phyloP scores from a whole-genome alignment of 2,113 vertebrate species.

The Jacana jacana region DNA sequence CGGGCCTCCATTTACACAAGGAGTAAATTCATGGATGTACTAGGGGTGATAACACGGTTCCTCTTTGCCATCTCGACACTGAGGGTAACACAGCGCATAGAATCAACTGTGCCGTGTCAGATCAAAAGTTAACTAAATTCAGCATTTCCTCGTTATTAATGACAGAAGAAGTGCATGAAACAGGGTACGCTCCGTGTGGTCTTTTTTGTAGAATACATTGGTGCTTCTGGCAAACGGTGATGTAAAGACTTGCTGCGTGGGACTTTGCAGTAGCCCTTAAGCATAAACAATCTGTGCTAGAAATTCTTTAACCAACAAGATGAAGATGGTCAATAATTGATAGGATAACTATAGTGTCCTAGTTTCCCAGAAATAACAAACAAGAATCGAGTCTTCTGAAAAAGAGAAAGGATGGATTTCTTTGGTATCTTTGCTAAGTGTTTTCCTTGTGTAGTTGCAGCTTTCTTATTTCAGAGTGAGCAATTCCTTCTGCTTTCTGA shows the following conservation, averaged over 20 bases:
- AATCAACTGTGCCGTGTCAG: neutral
- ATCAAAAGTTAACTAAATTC: neutral
- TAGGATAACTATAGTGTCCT: neutral
- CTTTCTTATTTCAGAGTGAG: neutral
- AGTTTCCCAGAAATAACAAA: neutral
- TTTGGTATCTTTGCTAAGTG: neutral
- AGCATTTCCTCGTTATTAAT: neutral
- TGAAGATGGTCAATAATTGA: neutral
- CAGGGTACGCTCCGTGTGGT: fast-evolving
- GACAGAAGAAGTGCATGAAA: neutral
- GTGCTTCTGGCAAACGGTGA: neutral
- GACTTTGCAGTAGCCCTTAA: neutral
- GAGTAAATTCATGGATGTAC: neutral
- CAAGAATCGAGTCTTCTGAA: neutral
- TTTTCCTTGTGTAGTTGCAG: neutral
- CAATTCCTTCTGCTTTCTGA: neutral
- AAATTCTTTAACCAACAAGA: neutral
- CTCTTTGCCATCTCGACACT: neutral
- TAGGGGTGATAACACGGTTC: neutral
- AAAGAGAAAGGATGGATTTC: neutral
- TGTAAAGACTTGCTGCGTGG: neutral
- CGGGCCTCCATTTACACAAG: neutral
- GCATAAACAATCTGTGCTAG: neutral
- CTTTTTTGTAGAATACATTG: neutral
- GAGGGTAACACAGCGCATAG: neutral